phyloP scores from a whole-genome alignment of 1,140 invertebrate genomes.

The Drosophila sulfurigaster region DNA sequence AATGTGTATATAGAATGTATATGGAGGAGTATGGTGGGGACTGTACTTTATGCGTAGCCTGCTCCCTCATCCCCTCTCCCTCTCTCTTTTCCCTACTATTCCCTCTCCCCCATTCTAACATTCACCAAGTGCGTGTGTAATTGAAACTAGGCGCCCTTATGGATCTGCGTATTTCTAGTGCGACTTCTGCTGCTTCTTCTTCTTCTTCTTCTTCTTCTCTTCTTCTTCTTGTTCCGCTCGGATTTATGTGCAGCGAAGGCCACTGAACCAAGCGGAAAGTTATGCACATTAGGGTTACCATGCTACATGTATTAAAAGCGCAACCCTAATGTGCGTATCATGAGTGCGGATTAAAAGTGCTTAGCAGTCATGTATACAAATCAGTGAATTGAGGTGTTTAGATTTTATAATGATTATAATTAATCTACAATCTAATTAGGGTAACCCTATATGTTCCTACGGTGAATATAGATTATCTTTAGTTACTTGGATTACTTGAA shows the following conservation, averaged over 20 bases:
- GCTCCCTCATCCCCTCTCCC: neutral
- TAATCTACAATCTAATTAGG: neutral
- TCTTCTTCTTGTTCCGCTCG: neutral
- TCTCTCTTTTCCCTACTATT: too few relatives aligned
- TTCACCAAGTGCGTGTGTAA: constrained; percentile 79
- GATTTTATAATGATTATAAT: neutral
- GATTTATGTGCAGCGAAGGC: constrained; percentile 20
- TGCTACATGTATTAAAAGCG: neutral
- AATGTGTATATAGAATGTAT: constrained; percentile 9
- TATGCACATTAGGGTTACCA: constrained; percentile 21
- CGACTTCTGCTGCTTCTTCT: neutral
- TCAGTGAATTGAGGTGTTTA: neutral
- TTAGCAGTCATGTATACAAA: neutral
- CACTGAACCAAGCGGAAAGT: constrained; percentile 32
- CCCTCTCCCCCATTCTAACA: constrained; percentile 1
- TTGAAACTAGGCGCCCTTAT: constrained; percentile 69
- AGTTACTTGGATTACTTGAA: too few relatives aligned
- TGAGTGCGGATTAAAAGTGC: neutral
- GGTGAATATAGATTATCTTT: too few relatives aligned
- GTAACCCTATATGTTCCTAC: too few relatives aligned
- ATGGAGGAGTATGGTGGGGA: neutral
- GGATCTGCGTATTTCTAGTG: constrained; percentile 20
- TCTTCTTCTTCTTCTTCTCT: too few relatives aligned
- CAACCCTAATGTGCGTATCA: neutral
- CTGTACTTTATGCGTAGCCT: constrained; percentile 46